Base-by-base conservation (phyloP, 2,888 invertebrate species). In the Scrobipalpa atriplicella region DNA sequence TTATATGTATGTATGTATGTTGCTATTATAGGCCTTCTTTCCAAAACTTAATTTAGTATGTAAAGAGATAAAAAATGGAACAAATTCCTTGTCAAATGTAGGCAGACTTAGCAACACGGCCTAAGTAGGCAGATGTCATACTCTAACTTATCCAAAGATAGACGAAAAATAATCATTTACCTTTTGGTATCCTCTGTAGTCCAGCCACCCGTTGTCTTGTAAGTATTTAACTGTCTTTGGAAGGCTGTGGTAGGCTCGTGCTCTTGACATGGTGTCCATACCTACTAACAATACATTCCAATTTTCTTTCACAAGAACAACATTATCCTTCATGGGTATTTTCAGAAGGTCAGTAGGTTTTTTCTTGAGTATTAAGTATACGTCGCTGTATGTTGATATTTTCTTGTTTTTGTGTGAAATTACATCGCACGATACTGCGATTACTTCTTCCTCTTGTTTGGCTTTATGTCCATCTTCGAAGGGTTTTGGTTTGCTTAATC, bases 291-390 rank as follows among this genome's bases (percentile, higher is more conserved):
- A 64, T 9, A 73, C 68, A 64, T 73, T 73, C 71, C 68, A 71
- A 6, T 65, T 69, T 16, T 66, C 64, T 16, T 36, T 63, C 63
- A 52, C 7, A 9, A 29, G 9, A 47, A 62, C n/a, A 21, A 21
- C 43, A 21, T 52, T 29, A 2, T 64, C 38, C 39, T 54, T 52
- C 2, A 52, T 2, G 0, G 47, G 52, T 1, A 19, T 18, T 11
- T 52, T 38, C 18, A 38, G 21, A n/a, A 3, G 10, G 29, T 47
- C 47, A 3, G 52, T 61, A 36, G 62, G 41, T 47, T 70, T 64
- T 72, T 79, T 84, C 68, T 83, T 83, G 2, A 85, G 43, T 62
- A 82, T 66, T 6, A 81, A 71, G 67, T 85, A 87, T 38, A 77
- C 75, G 67, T 86, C 86, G 72, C 79, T 71, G 62, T 85, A 86